Evolutionary conservation across 2,113 vertebrate species (phyloP).

Genomic region (Excalfactoria chinensis): DNA sequence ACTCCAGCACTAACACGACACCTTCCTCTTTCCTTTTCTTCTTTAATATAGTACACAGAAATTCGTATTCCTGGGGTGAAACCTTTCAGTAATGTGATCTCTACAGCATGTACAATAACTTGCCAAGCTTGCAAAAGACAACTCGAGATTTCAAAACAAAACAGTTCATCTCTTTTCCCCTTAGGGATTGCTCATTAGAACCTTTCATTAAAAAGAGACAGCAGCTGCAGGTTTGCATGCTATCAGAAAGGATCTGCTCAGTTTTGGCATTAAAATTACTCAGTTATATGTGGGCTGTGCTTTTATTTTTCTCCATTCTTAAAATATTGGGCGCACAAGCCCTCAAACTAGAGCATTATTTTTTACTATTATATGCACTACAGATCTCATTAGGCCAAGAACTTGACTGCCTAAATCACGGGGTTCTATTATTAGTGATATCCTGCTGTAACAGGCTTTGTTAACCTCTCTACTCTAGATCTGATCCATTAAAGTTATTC

Average conservation of each 20-base stretch:
- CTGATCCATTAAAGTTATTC: not conserved
- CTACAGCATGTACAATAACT: not conserved
- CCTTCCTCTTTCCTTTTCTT: not conserved
- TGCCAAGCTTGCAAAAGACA: not conserved
- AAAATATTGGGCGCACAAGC: not conserved
- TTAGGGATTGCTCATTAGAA: not conserved
- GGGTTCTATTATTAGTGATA: not conserved
- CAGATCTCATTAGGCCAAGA: not conserved
- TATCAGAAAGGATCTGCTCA: not conserved
- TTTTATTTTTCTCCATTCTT: not conserved
- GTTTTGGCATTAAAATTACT: not conserved
- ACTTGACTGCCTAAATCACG: not conserved
- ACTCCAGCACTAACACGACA: not conserved
- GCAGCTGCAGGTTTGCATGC: not conserved
- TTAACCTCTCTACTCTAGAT: not conserved
- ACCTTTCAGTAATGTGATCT: slow-evolving; percentile 10
- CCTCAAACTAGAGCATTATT: not conserved
- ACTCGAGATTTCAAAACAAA: slow-evolving; percentile 6
- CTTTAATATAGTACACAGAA: slow-evolving; percentile 7
- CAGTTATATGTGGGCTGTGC: not conserved
- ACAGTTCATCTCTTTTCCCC: not conserved
- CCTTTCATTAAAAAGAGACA: not conserved
- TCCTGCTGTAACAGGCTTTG: not conserved
- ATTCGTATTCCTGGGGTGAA: slow-evolving; percentile 5
- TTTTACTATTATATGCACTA: not conserved